Evolutionary conservation across 1,140 invertebrate genomes (phyloP).

Genomic region (Zaprionus tsacasi): DNA sequence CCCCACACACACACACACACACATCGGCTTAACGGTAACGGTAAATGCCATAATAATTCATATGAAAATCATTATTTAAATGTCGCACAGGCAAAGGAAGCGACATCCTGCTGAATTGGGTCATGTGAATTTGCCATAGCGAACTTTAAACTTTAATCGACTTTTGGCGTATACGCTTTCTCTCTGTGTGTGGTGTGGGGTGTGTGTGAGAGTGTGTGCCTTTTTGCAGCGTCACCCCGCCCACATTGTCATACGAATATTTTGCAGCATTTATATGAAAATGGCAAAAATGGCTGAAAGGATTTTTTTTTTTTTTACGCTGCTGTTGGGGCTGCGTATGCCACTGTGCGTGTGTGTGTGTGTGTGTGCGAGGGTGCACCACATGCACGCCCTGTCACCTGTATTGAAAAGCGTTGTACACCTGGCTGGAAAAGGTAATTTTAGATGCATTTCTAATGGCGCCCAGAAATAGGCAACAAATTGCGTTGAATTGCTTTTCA

Average conservation of each 20-base stretch:
- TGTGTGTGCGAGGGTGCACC: conserved; percentile 1
- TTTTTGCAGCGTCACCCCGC: conserved; percentile 9
- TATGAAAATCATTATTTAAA: conserved; percentile 21
- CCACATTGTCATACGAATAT: conserved; percentile 19
- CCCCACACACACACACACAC: no score
- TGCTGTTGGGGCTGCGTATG: conserved; percentile 1
- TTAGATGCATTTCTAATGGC: conserved; percentile 64
- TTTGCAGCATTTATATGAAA: conserved; percentile 57
- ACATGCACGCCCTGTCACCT: conserved; percentile 48
- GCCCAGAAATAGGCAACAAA: conserved; percentile 36
- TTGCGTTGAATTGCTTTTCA: conserved; percentile 63
- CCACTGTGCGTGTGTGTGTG: background rate
- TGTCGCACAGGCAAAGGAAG: conserved; percentile 6
- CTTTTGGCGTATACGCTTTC: conserved; percentile 9
- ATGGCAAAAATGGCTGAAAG: conserved; percentile 51
- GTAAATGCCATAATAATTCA: conserved; percentile 10
- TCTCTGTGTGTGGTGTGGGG: background rate
- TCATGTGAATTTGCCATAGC: conserved; percentile 11
- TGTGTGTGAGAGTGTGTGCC: background rate
- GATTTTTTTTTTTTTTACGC: conserved; percentile 50
- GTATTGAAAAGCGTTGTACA: conserved; percentile 20
- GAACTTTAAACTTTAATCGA: conserved; percentile 44
- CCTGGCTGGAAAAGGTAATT: conserved; percentile 9
- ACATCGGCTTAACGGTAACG: no score
- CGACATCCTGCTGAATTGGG: conserved; percentile 16